Percentiles rank a stretch among this genome's conserved stretches.
Conservation (phyloP, 2,888 invertebrate genomes). For the Phortica okadai region DNA sequence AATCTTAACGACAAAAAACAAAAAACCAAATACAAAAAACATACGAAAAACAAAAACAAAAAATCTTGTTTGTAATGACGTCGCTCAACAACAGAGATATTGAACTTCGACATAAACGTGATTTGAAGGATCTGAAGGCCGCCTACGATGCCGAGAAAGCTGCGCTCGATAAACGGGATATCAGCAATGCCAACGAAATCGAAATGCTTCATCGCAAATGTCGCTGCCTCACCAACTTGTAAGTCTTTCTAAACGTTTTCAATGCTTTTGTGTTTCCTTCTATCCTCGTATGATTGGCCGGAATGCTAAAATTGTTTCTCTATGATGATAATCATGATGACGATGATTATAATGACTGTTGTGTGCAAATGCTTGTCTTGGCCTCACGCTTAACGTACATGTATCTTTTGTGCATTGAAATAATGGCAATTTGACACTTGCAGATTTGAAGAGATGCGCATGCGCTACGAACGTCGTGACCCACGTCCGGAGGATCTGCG, state of each 20-base stretch:
- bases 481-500: constrained; percentile 79
- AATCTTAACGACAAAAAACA: constrained; percentile 18
- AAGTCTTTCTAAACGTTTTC: constrained; percentile 67
- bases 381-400: constrained; percentile 5
- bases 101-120: constrained; percentile 75
- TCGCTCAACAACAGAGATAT: constrained; percentile 75
- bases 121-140: constrained; percentile 75
- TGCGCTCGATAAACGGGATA: constrained; percentile 76
- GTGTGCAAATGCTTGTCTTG: constrained; percentile 29
- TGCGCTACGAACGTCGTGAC: constrained; percentile 79
- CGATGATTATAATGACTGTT: constrained; percentile 26
- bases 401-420: neutral
- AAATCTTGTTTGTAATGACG: constrained; percentile 46
- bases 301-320: neutral
- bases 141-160: constrained; percentile 75
- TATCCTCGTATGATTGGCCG: constrained; percentile 21
- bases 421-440: constrained; percentile 20
- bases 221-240: constrained; percentile 79
- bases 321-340: neutral
- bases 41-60: constrained; percentile 27
- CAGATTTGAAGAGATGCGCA: constrained; percentile 80
- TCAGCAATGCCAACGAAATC: constrained; percentile 78
- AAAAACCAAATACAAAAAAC: constrained; percentile 3
- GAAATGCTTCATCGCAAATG: constrained; percentile 79
- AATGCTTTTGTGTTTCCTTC: constrained; percentile 1